These are phyloP conservation scores for Enteromius viviparus DNA, from an alignment of 2,797 vertebrate genomes.

Conservation along the genomic window DNA sequence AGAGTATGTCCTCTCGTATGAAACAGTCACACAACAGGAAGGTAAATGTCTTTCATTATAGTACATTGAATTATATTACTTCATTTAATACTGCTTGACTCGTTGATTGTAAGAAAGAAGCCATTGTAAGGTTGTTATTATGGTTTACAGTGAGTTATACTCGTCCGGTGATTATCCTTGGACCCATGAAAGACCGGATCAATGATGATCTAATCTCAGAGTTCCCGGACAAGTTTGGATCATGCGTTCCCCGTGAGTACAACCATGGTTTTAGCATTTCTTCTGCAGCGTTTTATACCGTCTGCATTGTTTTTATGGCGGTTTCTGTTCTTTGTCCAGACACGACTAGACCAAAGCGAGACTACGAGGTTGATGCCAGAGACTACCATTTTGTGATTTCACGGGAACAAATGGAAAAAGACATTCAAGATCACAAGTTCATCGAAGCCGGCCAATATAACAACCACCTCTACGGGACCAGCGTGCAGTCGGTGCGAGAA, in stretches of 20 bases:
- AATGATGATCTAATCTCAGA: constrained; percentile 98
- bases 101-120: neutral
- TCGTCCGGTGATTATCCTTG: constrained; percentile 93
- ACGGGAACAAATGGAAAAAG: constrained; percentile 95
- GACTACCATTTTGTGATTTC: constrained; percentile 98
- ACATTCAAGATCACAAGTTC: constrained; percentile 98
- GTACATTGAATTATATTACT: neutral
- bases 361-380: constrained; percentile 94
- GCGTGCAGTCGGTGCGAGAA: constrained; percentile 93
- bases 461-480: constrained; percentile 96
- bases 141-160: constrained; percentile 86
- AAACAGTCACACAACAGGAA: constrained; percentile 83
- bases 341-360: constrained; percentile 93
- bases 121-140: neutral
- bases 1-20: constrained; percentile 84
- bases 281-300: neutral
- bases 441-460: constrained; percentile 98
- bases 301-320: neutral
- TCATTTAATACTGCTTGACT: neutral
- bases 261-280: neutral
- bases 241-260: constrained; percentile 96
- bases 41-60: constrained; percentile 68
- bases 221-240: constrained; percentile 97
- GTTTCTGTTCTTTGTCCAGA: constrained; percentile 74
- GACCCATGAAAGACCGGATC: constrained; percentile 97